Conservation (phyloP, 2,113 vertebrate genomes). For the Sakesphorus luctuosus region DNA sequence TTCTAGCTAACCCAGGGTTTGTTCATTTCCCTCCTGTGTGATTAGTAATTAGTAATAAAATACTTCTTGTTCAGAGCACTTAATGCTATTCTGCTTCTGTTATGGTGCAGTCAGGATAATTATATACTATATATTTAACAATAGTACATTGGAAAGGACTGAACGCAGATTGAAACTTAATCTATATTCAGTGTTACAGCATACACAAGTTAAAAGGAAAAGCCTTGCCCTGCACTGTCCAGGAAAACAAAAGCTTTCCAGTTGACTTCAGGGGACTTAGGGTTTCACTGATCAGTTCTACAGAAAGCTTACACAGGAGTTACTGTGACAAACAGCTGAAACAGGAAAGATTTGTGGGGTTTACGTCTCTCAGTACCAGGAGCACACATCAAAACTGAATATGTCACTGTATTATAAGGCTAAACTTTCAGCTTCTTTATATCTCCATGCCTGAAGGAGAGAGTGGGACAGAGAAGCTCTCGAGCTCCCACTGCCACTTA, state of each 20-base stretch:
- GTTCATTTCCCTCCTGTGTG: background rate
- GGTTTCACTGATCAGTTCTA: background rate
- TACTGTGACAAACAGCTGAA: background rate
- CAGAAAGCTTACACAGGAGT: background rate
- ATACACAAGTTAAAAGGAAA: background rate
- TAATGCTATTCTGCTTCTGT: background rate
- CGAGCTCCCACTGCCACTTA: background rate
- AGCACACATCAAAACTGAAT: background rate
- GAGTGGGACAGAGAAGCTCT: background rate
- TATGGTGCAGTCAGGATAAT: background rate
- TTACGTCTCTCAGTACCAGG: background rate
- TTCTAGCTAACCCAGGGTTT: background rate
- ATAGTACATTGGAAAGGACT: background rate
- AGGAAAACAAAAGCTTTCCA: background rate
- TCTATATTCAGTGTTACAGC: background rate
- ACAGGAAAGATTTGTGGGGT: background rate
- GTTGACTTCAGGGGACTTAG: background rate
- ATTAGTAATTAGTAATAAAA: background rate
- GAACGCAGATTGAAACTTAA: background rate
- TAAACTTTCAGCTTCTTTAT: background rate
- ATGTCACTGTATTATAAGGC: background rate
- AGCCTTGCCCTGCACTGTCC: background rate
- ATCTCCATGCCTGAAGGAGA: background rate
- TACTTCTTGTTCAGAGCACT: background rate
- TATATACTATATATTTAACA: background rate